Conservation (phyloP, 2,113 vertebrate genomes). For the Thymallus thymallus region DNA sequence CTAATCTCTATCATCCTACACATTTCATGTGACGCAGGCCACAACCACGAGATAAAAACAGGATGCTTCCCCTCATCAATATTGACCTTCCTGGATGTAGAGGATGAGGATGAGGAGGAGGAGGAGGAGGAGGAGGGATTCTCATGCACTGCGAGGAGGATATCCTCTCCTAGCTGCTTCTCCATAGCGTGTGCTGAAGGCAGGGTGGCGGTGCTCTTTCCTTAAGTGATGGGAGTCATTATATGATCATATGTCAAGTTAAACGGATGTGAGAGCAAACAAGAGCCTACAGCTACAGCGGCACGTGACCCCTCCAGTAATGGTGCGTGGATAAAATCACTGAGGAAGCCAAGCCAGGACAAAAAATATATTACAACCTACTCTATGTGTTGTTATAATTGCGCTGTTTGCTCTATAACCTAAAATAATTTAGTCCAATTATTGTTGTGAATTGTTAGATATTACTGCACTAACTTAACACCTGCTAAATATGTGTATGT, state of each 20-base stretch:
- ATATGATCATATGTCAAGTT: slow-evolving; percentile 12
- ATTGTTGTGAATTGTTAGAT: too few species aligned
- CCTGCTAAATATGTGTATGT: too few species aligned
- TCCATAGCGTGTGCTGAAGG: background rate
- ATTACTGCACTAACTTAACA: too few species aligned
- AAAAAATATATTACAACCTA: too few species aligned
- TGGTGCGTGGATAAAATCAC: too few species aligned
- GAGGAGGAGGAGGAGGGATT: background rate
- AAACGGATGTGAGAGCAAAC: background rate
- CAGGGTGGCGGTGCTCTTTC: background rate
- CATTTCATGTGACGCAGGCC: background rate
- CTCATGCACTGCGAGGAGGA: slow-evolving; percentile 1
- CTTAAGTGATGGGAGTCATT: background rate
- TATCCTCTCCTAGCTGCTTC: background rate
- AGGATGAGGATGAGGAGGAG: background rate
- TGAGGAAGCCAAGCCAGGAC: too few species aligned
- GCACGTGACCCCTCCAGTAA: too few species aligned
- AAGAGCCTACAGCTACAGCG: background rate
- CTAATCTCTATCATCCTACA: too few species aligned
- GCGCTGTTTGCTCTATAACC: too few species aligned
- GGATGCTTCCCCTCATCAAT: slow-evolving; percentile 11
- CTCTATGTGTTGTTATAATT: too few species aligned
- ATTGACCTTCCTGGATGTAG: slow-evolving; percentile 17
- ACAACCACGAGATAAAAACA: background rate
- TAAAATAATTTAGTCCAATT: too few species aligned